Percentiles rank a stretch among this genome's conserved stretches.
These are phyloP conservation scores for Rhinopithecus roxellana DNA, from an alignment of 2,113 vertebrate genomes.

Conservation along the genomic window DNA sequence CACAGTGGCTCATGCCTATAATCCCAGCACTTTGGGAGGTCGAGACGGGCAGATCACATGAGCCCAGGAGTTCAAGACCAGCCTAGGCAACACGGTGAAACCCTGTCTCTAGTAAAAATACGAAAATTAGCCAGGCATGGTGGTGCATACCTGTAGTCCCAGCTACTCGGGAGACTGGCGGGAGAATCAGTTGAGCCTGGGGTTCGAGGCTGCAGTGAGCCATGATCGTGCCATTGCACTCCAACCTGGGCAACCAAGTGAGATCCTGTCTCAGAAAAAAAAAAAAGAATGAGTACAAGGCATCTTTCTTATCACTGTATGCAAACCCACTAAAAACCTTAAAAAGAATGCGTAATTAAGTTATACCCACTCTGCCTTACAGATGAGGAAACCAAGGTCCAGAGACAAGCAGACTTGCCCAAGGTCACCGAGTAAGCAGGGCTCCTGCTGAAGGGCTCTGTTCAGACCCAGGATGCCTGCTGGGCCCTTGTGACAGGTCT, in stretches of 20 bases:
- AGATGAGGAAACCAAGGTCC: neutral
- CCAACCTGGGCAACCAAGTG: neutral
- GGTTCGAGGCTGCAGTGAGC: neutral
- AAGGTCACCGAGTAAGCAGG: neutral
- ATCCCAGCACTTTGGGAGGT: no score
- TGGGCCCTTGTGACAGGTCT: neutral
- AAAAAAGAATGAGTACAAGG: neutral
- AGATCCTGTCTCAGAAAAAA: neutral
- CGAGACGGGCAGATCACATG: accelerated
- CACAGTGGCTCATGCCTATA: no score
- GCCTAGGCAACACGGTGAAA: neutral
- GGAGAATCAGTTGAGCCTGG: neutral
- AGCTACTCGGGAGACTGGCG: neutral
- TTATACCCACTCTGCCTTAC: neutral
- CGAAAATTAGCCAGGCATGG: neutral
- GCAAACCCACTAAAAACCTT: neutral
- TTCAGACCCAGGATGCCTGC: neutral
- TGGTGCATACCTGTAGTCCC: neutral
- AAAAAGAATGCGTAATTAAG: neutral
- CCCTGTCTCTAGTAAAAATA: neutral
- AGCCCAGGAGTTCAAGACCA: neutral
- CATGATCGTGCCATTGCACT: neutral
- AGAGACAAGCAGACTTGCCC: neutral
- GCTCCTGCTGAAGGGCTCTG: neutral
- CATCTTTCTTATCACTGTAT: neutral